Conservation (phyloP, 2,888 invertebrate genomes). For the Meiosimyza platycephala region DNA sequence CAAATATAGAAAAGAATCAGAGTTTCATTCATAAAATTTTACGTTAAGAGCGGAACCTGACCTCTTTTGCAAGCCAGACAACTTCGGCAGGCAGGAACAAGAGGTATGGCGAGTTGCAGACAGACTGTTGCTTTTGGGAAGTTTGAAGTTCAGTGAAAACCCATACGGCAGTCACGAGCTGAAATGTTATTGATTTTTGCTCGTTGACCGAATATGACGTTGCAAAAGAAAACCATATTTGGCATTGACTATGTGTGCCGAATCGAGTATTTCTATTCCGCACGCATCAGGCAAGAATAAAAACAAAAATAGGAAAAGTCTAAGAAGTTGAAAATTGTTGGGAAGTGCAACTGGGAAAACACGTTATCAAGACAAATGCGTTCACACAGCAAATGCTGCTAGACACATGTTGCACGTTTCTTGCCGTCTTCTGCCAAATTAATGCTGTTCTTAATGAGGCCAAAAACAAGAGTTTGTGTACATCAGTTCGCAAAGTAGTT, state of each 20-base stretch:
- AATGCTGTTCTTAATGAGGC: neutral
- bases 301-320: neutral
- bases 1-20: slow-evolving; percentile 26
- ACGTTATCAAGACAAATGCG: neutral
- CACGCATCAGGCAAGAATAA: neutral
- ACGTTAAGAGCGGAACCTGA: neutral
- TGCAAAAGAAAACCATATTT: neutral
- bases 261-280: neutral
- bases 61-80: slow-evolving; percentile 21
- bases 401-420: neutral
- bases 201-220: slow-evolving; percentile 15
- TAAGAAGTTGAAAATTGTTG: neutral
- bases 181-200: neutral
- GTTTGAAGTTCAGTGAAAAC: slow-evolving; percentile 28
- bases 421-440: neutral
- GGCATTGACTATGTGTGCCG: neutral
- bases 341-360: slow-evolving; percentile 9
- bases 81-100: neutral
- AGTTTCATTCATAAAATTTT: slow-evolving; percentile 33
- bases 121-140: neutral
- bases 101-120: neutral
- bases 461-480: slow-evolving; percentile 8
- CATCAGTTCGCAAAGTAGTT: neutral
- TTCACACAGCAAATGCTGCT: neutral
- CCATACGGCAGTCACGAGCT: slow-evolving; percentile 8